A percentile compares a stretch with the other conserved stretches of the same genome.
Evolutionary conservation across 2,888 invertebrate genomes (phyloP).

Genomic region (Tachystola acroxantha): DNA sequence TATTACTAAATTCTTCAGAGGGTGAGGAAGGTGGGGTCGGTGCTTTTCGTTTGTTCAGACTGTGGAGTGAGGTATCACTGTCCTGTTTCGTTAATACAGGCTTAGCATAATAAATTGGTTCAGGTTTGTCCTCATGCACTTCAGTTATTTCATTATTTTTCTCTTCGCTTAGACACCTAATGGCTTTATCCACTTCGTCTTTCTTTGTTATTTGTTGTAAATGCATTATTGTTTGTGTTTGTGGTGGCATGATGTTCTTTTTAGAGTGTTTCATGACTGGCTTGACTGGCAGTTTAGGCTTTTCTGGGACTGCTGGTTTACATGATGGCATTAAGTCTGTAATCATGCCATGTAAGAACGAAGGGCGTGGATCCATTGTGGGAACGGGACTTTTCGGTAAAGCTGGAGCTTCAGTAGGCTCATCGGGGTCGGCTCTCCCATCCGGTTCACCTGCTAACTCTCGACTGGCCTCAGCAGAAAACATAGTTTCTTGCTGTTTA

Average conservation of each 20-base stretch:
- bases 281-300: constrained; percentile 80
- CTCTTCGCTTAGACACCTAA: constrained; percentile 44
- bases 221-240: constrained; percentile 74
- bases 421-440: constrained; percentile 90
- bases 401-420: constrained; percentile 81
- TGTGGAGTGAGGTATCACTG: constrained; percentile 73
- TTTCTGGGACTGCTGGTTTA: constrained; percentile 84
- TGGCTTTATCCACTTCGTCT: constrained; percentile 43
- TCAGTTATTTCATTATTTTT: constrained; percentile 60
- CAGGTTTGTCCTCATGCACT: constrained; percentile 55
- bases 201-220: constrained; percentile 66
- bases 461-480: constrained; percentile 81
- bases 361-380: constrained; percentile 77
- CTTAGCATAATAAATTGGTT: constrained; percentile 64
- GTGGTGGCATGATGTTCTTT: constrained; percentile 47
- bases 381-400: constrained; percentile 85
- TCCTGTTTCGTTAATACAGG: constrained; percentile 76
- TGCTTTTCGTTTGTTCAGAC: constrained; percentile 84
- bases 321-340: constrained; percentile 60
- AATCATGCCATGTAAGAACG: constrained; percentile 84
- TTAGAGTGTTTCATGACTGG: constrained; percentile 76
- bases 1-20: constrained; percentile 63
- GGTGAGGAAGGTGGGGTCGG: constrained; percentile 84
- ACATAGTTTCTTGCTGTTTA: constrained; percentile 58
- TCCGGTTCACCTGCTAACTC: constrained; percentile 92